Conservation (phyloP, 1,140 invertebrate species). For the Carcinoscorpius rotundicauda region DNA sequence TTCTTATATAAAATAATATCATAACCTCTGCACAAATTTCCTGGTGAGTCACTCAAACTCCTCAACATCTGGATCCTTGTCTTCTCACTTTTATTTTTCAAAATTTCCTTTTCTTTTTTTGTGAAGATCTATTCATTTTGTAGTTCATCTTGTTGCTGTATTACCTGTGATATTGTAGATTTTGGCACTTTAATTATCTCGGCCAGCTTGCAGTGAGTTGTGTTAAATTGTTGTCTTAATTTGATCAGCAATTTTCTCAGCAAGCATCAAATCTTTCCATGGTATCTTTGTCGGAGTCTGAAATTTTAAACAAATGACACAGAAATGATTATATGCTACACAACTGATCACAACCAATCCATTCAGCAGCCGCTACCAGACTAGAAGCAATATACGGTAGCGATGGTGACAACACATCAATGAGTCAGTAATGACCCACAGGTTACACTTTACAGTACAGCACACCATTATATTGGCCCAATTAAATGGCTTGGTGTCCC, state of each 20-base stretch:
- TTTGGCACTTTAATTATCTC: constrained; percentile 13
- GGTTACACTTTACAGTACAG: too few relatives aligned
- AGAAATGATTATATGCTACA: too few relatives aligned
- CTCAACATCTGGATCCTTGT: constrained; percentile 21
- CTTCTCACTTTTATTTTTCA: constrained; percentile 11
- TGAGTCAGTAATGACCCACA: too few relatives aligned
- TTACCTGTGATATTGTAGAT: constrained; percentile 8
- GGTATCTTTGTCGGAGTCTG: not conserved
- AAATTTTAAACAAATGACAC: not conserved
- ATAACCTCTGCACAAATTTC: too few relatives aligned
- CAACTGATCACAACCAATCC: too few relatives aligned
- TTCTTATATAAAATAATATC: too few relatives aligned
- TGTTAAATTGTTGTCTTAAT: constrained; percentile 4
- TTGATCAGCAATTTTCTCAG: constrained; percentile 1
- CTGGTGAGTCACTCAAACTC: constrained; percentile 8
- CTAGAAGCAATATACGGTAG: too few relatives aligned
- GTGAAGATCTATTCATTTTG: not conserved
- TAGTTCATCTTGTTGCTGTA: constrained; percentile 9
- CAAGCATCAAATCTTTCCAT: not conserved
- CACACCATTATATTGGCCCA: too few relatives aligned
- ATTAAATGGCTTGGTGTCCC: too few relatives aligned
- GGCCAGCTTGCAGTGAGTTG: constrained; percentile 2
- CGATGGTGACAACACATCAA: too few relatives aligned
- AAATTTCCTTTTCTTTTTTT: too few relatives aligned
- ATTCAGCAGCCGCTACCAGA: too few relatives aligned